phyloP scores from a whole-genome alignment of 2,113 vertebrate species.

The Rhinopomastus cyanomelas region DNA sequence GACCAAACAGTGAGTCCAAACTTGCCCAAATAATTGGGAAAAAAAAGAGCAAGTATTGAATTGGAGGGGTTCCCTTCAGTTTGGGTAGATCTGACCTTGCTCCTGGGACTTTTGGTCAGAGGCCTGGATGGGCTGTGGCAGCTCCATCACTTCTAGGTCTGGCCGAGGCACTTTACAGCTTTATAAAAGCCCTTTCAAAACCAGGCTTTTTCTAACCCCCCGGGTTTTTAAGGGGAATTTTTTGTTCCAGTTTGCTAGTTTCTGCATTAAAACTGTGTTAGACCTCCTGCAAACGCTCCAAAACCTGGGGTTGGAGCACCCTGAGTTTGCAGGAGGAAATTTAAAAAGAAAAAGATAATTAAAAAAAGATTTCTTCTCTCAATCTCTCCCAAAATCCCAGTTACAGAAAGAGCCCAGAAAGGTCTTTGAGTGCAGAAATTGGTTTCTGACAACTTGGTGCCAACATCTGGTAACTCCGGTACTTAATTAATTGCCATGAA shows the following conservation, averaged over 20 bases:
- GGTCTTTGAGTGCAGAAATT: background rate
- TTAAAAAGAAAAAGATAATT: background rate
- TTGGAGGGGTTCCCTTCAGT: background rate
- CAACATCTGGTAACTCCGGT: background rate
- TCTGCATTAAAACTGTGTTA: too few species aligned
- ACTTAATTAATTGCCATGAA: slow-evolving; percentile 14
- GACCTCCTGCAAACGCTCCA: background rate
- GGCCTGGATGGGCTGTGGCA: slow-evolving; percentile 4
- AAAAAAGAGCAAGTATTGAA: accelerated
- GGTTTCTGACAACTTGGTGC: background rate
- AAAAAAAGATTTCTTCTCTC: background rate
- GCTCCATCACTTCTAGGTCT: slow-evolving; percentile 62
- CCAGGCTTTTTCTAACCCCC: background rate
- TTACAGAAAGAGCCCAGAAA: background rate
- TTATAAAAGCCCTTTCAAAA: slow-evolving; percentile 74
- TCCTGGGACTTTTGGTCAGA: background rate
- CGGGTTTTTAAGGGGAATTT: too few species aligned
- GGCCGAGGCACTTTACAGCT: slow-evolving; percentile 65
- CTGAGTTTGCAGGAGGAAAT: background rate
- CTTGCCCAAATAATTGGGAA: background rate
- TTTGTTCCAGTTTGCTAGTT: too few species aligned
- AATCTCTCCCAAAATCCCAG: background rate
- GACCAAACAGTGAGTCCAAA: background rate
- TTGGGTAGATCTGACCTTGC: too few species aligned
- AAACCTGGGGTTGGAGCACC: background rate